Base-by-base conservation (phyloP, 1,140 invertebrate genomes). In the Teleopsis dalmanni region DNA sequence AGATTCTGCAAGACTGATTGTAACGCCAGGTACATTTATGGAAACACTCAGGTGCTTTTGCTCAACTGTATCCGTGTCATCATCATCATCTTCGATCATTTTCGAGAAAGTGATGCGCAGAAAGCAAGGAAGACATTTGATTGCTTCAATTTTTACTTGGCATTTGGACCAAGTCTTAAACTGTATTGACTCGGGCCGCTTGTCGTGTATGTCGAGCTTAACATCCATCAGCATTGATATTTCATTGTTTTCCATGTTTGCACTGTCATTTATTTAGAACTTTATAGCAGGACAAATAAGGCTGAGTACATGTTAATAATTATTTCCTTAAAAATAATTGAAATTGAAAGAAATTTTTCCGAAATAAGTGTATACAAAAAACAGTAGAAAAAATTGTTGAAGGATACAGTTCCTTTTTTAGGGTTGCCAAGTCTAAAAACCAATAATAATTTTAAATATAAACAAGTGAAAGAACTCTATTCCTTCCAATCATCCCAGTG, bases 91-190 rank as follows among this genome's bases (percentile, higher is more conserved):
- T 33, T 11, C 31, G 25, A 48, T 44, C 8, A 22, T 8, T 21
- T 37, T 52, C 19, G 59, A 55, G 16, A 70, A 65, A 22, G 50
- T 64, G 9, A 70, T 55, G 2, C 67, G 60, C 44, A 70, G 38
- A 27, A 62, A 70, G 35, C 66, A 68, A 16, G 67, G 67, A 31
- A 70, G 53, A 55, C 62, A 70, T 37, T 70, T 70, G n/a, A 70
- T 65, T 11, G 66, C 67, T 48, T 70, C 67, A 34, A 70, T 66
- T 54, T 67, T 70, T 13, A 70, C 67, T 22, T 56, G 52, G 42
- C 67, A 70, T 54, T 50, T 59, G 13, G 58, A 70, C 67, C 67
- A 70, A 0, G 51, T 57, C 42, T 60, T 68, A 35, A 66, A 69
- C 26, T 56, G 56, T 40, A 61, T 38, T 4, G 63, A 57, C 53